phyloP scores from a whole-genome alignment of 2,113 vertebrate species.

The Hemichromis elongatus region DNA sequence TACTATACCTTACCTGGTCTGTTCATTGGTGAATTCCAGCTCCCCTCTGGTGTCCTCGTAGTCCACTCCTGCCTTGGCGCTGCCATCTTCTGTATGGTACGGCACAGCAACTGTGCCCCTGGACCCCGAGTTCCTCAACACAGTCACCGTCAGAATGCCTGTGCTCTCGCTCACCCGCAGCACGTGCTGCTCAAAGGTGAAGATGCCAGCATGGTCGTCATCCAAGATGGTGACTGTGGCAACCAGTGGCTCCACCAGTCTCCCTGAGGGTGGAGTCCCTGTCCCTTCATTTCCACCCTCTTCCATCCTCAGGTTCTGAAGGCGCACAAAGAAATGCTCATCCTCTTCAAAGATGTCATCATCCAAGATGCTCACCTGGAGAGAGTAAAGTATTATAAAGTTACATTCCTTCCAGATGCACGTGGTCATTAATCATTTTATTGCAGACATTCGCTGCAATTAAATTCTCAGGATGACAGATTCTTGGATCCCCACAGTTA shows the following conservation, averaged over 20 bases:
- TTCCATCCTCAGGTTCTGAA: constrained; percentile 85
- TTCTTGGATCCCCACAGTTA: background rate
- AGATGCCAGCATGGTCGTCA: constrained; percentile 94
- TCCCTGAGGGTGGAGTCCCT: constrained; percentile 69
- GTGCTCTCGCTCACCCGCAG: constrained; percentile 87
- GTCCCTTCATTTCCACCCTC: constrained; percentile 69
- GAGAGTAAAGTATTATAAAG: background rate
- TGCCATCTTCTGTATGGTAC: constrained; percentile 86
- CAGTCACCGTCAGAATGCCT: constrained; percentile 79
- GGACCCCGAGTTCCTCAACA: constrained; percentile 84
- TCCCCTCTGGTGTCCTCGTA: constrained; percentile 86
- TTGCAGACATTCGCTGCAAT: accelerated
- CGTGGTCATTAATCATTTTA: background rate
- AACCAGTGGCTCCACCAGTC: constrained; percentile 79
- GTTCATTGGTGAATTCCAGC: constrained; percentile 87
- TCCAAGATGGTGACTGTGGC: constrained; percentile 91
- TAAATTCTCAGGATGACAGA: background rate
- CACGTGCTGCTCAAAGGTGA: constrained; percentile 82
- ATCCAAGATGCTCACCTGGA: constrained; percentile 85
- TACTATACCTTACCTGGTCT: constrained; percentile 82
- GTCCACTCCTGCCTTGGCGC: constrained; percentile 82
- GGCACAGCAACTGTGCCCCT: constrained; percentile 87
- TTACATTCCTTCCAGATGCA: background rate
- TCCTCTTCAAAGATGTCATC: constrained; percentile 97
- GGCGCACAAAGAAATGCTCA: constrained; percentile 91